phyloP scores from a whole-genome alignment of 2,797 vertebrate species.

The Megalops cyprinoides region DNA sequence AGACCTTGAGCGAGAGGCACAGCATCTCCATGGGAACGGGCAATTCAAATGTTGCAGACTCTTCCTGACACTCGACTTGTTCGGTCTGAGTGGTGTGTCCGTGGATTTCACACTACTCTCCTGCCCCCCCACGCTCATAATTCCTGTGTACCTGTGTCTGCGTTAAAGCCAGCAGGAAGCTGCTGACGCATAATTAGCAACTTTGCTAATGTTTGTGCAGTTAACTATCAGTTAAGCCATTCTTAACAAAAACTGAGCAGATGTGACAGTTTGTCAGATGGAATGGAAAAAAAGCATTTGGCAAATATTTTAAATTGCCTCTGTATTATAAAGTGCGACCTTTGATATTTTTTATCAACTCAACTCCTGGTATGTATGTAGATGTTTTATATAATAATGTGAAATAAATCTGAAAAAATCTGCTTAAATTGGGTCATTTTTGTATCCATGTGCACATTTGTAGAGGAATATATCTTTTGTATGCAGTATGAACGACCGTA shows the following conservation, averaged over 20 bases:
- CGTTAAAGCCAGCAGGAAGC: background rate
- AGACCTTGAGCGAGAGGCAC: slow-evolving; percentile 84
- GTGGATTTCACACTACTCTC: background rate
- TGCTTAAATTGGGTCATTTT: slow-evolving; percentile 5
- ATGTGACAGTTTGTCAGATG: background rate
- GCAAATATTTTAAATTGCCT: slow-evolving; percentile 3
- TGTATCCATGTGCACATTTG: background rate
- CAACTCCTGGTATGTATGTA: slow-evolving; percentile 25
- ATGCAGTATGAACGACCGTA: too few species aligned
- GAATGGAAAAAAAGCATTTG: slow-evolving; percentile 6
- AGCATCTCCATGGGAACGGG: slow-evolving; percentile 82
- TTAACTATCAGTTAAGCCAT: background rate
- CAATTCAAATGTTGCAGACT: slow-evolving; percentile 25
- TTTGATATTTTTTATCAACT: slow-evolving; percentile 19
- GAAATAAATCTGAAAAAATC: slow-evolving; percentile 29
- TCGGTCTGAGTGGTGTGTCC: background rate
- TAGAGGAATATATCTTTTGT: too few species aligned
- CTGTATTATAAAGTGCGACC: slow-evolving; percentile 22
- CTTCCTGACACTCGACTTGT: slow-evolving; percentile 39
- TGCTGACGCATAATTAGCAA: background rate
- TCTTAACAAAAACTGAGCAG: background rate
- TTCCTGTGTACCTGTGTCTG: background rate
- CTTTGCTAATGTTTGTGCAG: background rate
- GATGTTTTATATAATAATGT: slow-evolving; percentile 30
- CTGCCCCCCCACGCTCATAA: too few species aligned